Evolutionary conservation across 1,140 invertebrate genomes (phyloP).

Genomic region (Heliconius nattereri): DNA sequence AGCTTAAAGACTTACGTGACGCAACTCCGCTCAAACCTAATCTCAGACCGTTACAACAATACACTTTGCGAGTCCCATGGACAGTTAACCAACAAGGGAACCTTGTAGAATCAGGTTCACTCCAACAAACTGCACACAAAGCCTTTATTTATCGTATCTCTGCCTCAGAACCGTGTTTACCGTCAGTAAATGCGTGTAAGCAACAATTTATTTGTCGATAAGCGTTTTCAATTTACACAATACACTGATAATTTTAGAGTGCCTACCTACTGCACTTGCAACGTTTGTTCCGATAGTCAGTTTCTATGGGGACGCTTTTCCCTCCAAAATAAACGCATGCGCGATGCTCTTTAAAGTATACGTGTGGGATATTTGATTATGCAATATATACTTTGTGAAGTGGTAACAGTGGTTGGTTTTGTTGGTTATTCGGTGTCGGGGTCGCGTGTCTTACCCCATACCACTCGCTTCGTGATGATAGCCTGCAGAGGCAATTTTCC

Average conservation of each 20-base stretch:
- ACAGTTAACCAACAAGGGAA: constrained; percentile 8
- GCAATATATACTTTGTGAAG: constrained; percentile 36
- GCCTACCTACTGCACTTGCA: background rate
- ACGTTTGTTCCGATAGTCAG: constrained; percentile 21
- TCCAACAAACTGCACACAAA: constrained; percentile 56
- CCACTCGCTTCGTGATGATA: constrained; percentile 62
- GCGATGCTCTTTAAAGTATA: constrained; percentile 34
- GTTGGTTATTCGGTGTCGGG: constrained; percentile 27
- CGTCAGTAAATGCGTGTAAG: constrained; percentile 42
- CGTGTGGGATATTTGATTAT: background rate
- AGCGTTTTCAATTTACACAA: constrained; percentile 41
- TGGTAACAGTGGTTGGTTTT: constrained; percentile 27
- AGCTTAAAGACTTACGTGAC: constrained; percentile 19
- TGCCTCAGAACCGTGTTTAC: constrained; percentile 41
- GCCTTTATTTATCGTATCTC: constrained; percentile 50
- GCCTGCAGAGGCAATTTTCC: constrained; percentile 71
- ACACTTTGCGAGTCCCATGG: constrained; percentile 21
- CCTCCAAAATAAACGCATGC: constrained; percentile 75
- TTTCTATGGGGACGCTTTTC: constrained; percentile 70
- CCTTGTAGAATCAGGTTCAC: constrained; percentile 38
- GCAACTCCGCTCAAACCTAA: constrained; percentile 19
- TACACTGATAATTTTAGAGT: constrained; percentile 22
- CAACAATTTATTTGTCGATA: constrained; percentile 49
- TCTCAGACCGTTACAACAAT: constrained; percentile 26
- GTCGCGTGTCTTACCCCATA: constrained; percentile 63